Evolutionary conservation across 2,797 vertebrate species (phyloP), one percentile per base, ranked within the genome.

Genomic region (Gadopsis bispinosus): DNA sequence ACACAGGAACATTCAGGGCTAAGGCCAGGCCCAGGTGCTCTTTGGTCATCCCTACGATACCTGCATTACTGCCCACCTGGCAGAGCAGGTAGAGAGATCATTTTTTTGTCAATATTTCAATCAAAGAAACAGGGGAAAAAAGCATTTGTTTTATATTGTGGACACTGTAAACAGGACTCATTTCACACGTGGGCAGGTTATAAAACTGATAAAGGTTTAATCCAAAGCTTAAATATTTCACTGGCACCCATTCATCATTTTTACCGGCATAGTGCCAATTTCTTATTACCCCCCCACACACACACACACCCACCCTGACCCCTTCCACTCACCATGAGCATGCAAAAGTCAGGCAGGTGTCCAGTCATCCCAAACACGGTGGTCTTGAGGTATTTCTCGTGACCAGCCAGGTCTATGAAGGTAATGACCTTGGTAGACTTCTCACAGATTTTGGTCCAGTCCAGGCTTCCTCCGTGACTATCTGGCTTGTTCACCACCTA

Each of bases 401-500:
- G 98, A 60, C 98, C 98, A 3, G 98, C 98, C 77, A 99, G 91
- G 91, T 99, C 98, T 56, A 99, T 99, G 91, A 99, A 99, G 75
- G 98, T 99, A 56, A 99, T 98, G 80, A 99, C 98, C 89, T 99
- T 99, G 5, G 97, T 97, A 75, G 98, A 99, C 86, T 98, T 98
- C 94, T 99, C 98, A 50, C 98, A 99, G 88, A 99, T 99, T 92
- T 98, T 98, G 72, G 98, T 99, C 98, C 98, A 99, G 83, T 99
- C 98, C 88, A 99, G 95, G 87, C 97, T 97, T 83, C 98, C 97
- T 0, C 97, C 98, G 0, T 99, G 98, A 87, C 97, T 98, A 87
- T 99, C 97, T 0, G 98, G 98, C 86, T 99, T 98, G 93, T 99
- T 99, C 63, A 99, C 98, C 85, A 99, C 97, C 92, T 94, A 10